Base-by-base conservation (phyloP, 2,113 vertebrate species). In the Porphyrio hochstetteri region DNA sequence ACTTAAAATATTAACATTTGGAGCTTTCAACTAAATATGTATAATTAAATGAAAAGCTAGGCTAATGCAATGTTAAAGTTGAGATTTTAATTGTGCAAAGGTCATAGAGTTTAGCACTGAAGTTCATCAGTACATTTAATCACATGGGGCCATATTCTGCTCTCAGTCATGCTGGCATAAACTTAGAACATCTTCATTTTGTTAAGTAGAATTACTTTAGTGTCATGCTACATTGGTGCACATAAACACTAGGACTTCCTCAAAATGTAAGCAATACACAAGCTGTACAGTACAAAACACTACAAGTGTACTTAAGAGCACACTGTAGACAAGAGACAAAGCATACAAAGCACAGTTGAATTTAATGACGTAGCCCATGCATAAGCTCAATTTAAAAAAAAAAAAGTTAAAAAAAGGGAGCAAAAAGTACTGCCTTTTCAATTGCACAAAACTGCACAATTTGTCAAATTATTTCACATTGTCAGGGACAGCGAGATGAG, bases 1-100 rank as follows among this genome's bases (percentile, higher is more conserved):
- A 97, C 93, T 98, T 98, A 98, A 97, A 97, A 98, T 97, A 98
- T 97, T 98, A 98, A 98, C 92, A 97, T 96, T 97, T 94, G 59
- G 92, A 96, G 95, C 97, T 97, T 98, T 97, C 96, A 97, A 97
- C 71, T 55, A 91, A 98, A 94, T 97, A 97, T 40, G 74, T 97
- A 94, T 97, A 98, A 98, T 98, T 98, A 98, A 98, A 98, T 95
- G 85, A 91, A 97, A 98, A 93, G 91, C 91, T 86, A 97, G 83
- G 95, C 93, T 96, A 97, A 95, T 96, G 91, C 85, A 96, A 93
- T 71, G 94, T 86, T 97, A 86, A 98, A 92, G 91, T 94, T 98
- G 85, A 97, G 69, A 75, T 95, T 95, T 92, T 97, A 96, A 97
- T 84, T 96, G 91, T 93, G 87, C 44, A 93, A 95, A 97, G 93